Base-by-base conservation (phyloP, 2,797 vertebrate genomes). In the Galagoides demidoff region DNA sequence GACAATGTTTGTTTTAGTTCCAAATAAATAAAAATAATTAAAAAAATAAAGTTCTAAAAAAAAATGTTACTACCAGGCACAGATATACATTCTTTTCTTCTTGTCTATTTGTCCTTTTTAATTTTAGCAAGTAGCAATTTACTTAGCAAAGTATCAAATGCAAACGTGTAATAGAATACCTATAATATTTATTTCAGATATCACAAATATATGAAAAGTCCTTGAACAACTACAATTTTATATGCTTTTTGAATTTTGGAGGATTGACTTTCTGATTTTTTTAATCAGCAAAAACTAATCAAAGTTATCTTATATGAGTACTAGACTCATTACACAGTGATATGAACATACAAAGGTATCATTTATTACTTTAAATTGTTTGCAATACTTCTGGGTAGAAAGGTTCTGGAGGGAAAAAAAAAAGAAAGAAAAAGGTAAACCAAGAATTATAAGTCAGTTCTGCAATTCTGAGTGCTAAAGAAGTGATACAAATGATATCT, bases 41-140 rank as follows among this genome's bases (percentile, higher is more conserved):
- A 29, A 79, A 68, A 91, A 71, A 66, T 45, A 37, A 81, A 61
- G 31, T 37, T 64, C 5, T 5, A 70, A 57, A 3, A 92, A 73
- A 31, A 61, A 12, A 83, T 70, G 71, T 74, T n/a, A 55, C 14
- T 71, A 4, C 23, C 23, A 39, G n/a, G 5, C 49, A 57, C 31
- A 85, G 20, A 70, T 81, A 1, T 55, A 43, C 43, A 8, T 64
- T 45, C 43, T 76, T 85, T 57, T 84, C 34, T 87, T 12, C 91
- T 37, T 23, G 5, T 45, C 27, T 19, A 20, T 89, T 76, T 43
- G 0, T 87, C 64, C 78, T 25, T 61, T 95, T 95, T 74, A 31
- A 78, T 95, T 85, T 73, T 37, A 84, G 37, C 55, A 90, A 90
- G 88, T 45, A 74, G n/a, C 52, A 79, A n/a, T 71, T 94, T 83